phyloP scores from a whole-genome alignment of 2,888 invertebrate species.

The Mythimna albipuncta region DNA sequence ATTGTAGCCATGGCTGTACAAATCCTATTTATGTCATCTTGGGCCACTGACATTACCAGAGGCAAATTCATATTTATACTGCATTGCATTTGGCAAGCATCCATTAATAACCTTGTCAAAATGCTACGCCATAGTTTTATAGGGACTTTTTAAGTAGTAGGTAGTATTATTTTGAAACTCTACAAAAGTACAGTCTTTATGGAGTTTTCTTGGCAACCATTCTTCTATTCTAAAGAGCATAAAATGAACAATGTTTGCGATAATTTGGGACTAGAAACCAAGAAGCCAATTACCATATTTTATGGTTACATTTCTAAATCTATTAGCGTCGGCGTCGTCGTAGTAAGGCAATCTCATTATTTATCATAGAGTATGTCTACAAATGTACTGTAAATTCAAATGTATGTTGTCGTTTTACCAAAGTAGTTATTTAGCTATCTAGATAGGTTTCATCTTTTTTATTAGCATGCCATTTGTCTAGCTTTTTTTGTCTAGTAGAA shows the following conservation, averaged over 20 bases:
- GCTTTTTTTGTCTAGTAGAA: not conserved
- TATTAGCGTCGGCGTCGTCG: not conserved
- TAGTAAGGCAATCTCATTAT: not conserved
- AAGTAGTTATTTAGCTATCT: constrained; percentile 1
- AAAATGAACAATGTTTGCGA: not conserved
- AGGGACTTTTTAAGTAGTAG: constrained; percentile 8
- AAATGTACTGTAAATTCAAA: constrained; percentile 1
- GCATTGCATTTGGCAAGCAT: constrained; percentile 33
- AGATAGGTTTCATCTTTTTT: not conserved
- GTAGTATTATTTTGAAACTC: constrained; percentile 34
- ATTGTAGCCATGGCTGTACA: not conserved
- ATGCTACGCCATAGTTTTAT: constrained; percentile 9
- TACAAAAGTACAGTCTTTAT: constrained; percentile 28
- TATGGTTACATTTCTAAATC: not conserved
- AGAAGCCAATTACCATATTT: not conserved
- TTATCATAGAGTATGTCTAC: not conserved
- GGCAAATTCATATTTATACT: constrained; percentile 4
- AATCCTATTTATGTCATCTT: not conserved
- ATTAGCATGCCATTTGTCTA: not conserved
- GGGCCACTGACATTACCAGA: not conserved
- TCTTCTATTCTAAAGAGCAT: not conserved
- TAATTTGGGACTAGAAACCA: not conserved
- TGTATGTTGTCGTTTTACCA: not conserved
- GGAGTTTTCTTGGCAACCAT: constrained; percentile 32
- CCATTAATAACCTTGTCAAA: not conserved